Evolutionary conservation across 1,140 invertebrate genomes (phyloP), one percentile per base, ranked within the genome.

Genomic region (Phthorimaea operculella): DNA sequence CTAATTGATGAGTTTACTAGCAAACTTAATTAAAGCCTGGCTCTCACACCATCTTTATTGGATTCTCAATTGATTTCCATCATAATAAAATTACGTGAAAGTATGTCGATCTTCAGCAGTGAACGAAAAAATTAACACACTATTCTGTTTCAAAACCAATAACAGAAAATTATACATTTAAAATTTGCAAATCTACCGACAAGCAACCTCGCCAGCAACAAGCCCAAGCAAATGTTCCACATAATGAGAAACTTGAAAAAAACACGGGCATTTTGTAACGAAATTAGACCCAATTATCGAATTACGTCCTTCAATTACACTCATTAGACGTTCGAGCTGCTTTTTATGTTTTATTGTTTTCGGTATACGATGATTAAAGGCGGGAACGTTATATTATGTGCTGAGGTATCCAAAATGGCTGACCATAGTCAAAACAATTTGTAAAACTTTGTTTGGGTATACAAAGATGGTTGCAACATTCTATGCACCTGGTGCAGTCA

Each of bases 251-350:
- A 47, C n/a, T 15, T 47, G 16, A 47, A 9, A 47, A 53, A 33
- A 53, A 54, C 18, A 21, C 17, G 33, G 14, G 18, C 33, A 52
- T 54, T 49, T 59, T 54, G 47, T n/a, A 56, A 62, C 44, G 53
- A 64, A 70, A 68, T 67, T 64, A 67, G 55, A 53, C 51, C 48
- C 51, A 64, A 58, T 72, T 66, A 66, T 62, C 60, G 63, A 71
- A 73, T 70, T 64, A 66, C 44, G 14, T 39, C 21, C 48, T 54
- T 45, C 44, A 57, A 61, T 61, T 57, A 56, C 42, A 39, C 44
- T 61, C 56, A 59, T 60, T 53, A 60, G 58, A 67, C 62, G 57
- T 68, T 63, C 54, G 45, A 34, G 18, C 42, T 54, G 36, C 21
- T 49, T 48, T 54, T 54, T 17, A 47, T 21, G 12, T 36, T 70